A percentile compares a stretch with the other conserved stretches of the same genome.
phyloP scores from a whole-genome alignment of 2,113 vertebrate genomes.

The Phaethornis superciliosus region DNA sequence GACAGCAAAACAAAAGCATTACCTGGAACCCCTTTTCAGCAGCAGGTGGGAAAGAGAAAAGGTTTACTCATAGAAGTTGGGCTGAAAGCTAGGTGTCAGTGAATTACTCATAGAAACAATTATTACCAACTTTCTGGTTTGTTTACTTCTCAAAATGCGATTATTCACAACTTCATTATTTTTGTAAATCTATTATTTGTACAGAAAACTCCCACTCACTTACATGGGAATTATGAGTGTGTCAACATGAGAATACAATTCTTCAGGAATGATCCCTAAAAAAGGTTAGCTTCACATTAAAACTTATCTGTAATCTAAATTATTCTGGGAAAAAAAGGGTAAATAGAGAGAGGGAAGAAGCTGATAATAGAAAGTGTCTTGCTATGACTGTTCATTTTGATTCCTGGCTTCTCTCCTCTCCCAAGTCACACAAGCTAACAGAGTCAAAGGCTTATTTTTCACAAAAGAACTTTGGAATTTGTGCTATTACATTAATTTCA shows the following conservation, averaged over 20 bases:
- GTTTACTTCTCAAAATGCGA: not conserved
- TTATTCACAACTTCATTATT: not conserved
- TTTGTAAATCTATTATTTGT: not conserved
- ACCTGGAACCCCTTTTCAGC: slow-evolving; percentile 96
- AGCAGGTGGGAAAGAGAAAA: slow-evolving; percentile 82
- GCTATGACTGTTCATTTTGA: not conserved
- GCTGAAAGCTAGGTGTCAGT: slow-evolving; percentile 2
- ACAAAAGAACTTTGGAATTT: not conserved
- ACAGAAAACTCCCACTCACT: not conserved
- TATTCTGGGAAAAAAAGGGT: not conserved
- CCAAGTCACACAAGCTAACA: not conserved
- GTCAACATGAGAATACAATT: not conserved
- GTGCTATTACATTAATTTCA: not conserved
- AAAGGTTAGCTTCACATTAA: not conserved
- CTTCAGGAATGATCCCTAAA: not conserved
- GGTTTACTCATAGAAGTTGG: slow-evolving; percentile 68
- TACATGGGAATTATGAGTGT: not conserved
- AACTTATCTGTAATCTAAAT: not conserved
- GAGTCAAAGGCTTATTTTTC: not conserved
- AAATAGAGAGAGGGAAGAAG: not conserved
- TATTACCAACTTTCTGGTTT: not conserved
- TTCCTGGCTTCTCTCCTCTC: not conserved
- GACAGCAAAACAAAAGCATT: slow-evolving; percentile 75
- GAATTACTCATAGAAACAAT: slow-evolving; percentile 9
- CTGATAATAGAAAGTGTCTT: not conserved